phyloP scores from a whole-genome alignment of 1,140 invertebrate species.

The Drosophila sucinea region DNA sequence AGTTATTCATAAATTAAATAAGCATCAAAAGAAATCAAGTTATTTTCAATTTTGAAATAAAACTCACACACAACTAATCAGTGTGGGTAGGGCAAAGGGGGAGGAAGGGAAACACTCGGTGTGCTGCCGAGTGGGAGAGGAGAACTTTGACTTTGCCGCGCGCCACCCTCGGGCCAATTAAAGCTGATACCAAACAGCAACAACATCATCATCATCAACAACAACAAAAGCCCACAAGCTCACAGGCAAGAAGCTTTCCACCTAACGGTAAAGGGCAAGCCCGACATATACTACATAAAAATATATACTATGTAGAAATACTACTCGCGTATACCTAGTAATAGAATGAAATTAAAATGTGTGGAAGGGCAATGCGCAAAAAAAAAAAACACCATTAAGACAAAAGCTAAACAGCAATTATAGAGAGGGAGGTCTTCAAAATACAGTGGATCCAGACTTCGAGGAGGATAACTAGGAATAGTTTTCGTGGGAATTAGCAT shows the following conservation, averaged over 20 bases:
- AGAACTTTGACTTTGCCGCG: constrained; percentile 36
- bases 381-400: constrained; percentile 19
- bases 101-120: not conserved
- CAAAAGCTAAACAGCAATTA: constrained; percentile 8
- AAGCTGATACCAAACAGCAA: constrained; percentile 4
- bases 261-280: constrained; percentile 27
- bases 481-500: too few relatives aligned
- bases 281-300: not conserved
- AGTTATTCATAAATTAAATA: constrained; percentile 42
- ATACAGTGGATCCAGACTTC: not conserved
- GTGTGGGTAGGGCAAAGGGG: not conserved
- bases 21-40: constrained; percentile 68
- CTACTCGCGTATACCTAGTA: not conserved
- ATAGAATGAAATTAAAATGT: constrained; percentile 12
- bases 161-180: constrained; percentile 3
- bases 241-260: constrained; percentile 4
- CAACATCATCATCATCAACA: not conserved
- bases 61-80: constrained; percentile 21
- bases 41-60: constrained; percentile 57
- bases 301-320: not conserved
- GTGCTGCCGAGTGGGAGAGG: constrained; percentile 5
- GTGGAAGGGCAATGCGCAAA: constrained; percentile 42
- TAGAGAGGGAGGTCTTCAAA: not conserved
- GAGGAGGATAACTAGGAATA: too few relatives aligned
- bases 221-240: constrained; percentile 9